Evolutionary conservation across 1,140 invertebrate species (phyloP).

Genomic region (Drosophila yakuba): DNA sequence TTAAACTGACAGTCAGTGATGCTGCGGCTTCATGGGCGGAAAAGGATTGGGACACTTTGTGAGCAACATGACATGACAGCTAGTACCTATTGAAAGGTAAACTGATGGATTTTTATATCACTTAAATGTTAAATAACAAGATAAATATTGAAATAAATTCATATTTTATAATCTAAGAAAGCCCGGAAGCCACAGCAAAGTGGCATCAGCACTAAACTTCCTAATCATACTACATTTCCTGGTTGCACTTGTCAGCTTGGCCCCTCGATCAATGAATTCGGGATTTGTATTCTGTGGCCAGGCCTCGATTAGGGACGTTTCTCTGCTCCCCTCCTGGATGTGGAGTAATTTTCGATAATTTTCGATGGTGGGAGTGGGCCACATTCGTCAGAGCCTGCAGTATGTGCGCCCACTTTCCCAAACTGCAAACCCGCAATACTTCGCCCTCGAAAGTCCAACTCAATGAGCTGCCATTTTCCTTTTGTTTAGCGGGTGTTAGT

Average conservation of each 20-base stretch:
- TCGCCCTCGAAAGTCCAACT: slow-evolving; percentile 52
- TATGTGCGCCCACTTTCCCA: slow-evolving; percentile 7
- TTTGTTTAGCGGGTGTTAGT: slow-evolving; percentile 66
- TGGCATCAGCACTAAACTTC: slow-evolving; percentile 2
- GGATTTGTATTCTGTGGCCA: slow-evolving; percentile 49
- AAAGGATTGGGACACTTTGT: neutral
- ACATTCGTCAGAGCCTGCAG: slow-evolving; percentile 17
- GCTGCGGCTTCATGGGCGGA: slow-evolving; percentile 7
- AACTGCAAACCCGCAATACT: neutral
- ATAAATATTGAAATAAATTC: no score
- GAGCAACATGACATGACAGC: neutral
- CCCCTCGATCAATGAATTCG: slow-evolving; percentile 47
- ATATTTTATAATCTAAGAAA: no score
- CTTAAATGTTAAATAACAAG: neutral
- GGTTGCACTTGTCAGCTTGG: slow-evolving; percentile 44
- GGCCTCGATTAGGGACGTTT: slow-evolving; percentile 37
- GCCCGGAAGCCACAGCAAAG: neutral
- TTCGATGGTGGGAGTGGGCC: neutral
- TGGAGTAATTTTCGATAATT: neutral
- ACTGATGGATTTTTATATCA: no score
- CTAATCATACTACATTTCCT: slow-evolving; percentile 11
- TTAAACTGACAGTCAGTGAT: slow-evolving; percentile 32
- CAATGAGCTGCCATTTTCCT: slow-evolving; percentile 70
- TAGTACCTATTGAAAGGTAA: no score
- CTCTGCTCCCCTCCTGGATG: slow-evolving; percentile 1